Evolutionary conservation across 64 coral and sea anemone species (phyloP).

Genomic region (Dendrophyllia cribrosa): DNA sequence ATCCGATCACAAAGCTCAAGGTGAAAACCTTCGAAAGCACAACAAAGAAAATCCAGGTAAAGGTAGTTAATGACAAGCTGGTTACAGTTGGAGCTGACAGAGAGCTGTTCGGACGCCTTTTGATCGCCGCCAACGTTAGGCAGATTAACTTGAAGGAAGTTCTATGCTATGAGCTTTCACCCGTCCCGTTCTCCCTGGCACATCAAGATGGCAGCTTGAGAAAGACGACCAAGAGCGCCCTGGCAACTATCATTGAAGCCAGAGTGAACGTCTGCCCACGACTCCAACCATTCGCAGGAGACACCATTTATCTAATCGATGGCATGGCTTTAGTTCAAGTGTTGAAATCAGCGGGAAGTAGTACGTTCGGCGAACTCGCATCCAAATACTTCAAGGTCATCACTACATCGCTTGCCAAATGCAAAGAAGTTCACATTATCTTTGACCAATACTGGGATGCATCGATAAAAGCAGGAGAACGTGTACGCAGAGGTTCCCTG

Average conservation of each 20-base stretch:
- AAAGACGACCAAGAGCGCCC: constrained; percentile 8
- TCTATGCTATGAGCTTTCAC: too few species aligned
- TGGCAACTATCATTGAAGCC: constrained; percentile 4
- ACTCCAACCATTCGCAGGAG: not conserved
- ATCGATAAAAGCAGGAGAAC: constrained; percentile 56
- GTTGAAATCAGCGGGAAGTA: constrained; percentile 11
- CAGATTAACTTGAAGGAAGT: constrained; percentile 9
- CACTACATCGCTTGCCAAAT: constrained; percentile 12
- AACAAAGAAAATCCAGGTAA: too few species aligned
- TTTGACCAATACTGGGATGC: constrained; percentile 54
- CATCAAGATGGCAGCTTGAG: constrained; percentile 17
- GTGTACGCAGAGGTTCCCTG: not conserved
- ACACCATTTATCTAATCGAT: constrained; percentile 18
- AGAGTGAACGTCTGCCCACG: not conserved
- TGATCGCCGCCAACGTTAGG: constrained; percentile 29
- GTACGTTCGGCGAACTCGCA: constrained; percentile 53
- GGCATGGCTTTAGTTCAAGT: constrained; percentile 52
- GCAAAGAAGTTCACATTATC: constrained; percentile 42
- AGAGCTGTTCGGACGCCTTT: constrained; percentile 24
- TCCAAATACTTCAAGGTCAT: constrained; percentile 36
- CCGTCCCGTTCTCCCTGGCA: constrained; percentile 10
- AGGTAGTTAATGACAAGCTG: too few species aligned
- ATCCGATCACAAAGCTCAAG: constrained; percentile 51
- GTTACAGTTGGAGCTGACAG: too few species aligned
- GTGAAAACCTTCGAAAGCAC: constrained; percentile 45